phyloP scores from a whole-genome alignment of 2,888 invertebrate species.

The Pristionchus arcanus region DNA sequence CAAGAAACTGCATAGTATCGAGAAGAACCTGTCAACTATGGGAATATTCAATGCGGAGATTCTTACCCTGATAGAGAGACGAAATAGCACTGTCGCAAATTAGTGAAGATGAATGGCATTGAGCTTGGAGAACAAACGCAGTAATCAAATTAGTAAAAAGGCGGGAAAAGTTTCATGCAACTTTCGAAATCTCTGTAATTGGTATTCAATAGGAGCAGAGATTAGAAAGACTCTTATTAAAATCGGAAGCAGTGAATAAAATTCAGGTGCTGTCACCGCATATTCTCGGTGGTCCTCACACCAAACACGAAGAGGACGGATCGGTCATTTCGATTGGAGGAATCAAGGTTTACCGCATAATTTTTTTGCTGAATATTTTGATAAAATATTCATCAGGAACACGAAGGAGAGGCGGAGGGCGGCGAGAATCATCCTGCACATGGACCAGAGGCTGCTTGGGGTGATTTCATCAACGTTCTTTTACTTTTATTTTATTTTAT shows the following conservation, averaged over 20 bases:
- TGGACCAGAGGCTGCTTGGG: slow-evolving; percentile 52
- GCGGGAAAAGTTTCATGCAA: background rate
- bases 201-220: no score
- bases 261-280: slow-evolving; percentile 68
- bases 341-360: background rate
- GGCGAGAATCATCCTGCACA: slow-evolving; percentile 52
- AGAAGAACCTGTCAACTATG: background rate
- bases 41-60: background rate
- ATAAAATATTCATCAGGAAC: background rate
- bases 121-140: background rate
- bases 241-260: no score
- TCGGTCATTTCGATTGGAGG: slow-evolving; percentile 64
- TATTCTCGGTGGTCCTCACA: slow-evolving; percentile 71
- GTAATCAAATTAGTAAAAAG: background rate
- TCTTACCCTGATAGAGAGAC: background rate
- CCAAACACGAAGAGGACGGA: slow-evolving; percentile 67
- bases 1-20: background rate
- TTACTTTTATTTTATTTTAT: no score
- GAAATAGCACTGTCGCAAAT: background rate
- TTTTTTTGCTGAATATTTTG: background rate
- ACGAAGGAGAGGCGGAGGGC: slow-evolving; percentile 51
- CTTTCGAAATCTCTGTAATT: background rate
- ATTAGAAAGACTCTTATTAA: no score
- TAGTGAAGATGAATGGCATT: background rate
- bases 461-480: no score